Conservation (phyloP, 2,113 vertebrate genomes). For the Rousettus leschenaultii region DNA sequence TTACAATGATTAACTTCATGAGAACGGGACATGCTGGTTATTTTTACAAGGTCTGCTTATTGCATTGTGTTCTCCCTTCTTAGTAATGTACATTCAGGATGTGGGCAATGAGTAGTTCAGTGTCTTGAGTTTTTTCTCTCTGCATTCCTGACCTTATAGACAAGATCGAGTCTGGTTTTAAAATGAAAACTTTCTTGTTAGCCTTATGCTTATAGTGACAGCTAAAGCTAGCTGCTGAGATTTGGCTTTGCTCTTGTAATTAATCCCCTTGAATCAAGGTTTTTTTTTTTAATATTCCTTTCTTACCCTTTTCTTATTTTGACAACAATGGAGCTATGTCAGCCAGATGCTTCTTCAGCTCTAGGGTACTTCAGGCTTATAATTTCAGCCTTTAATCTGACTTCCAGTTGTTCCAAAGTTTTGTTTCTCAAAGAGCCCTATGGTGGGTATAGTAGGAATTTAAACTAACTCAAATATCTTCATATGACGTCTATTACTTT, state of each 20-base stretch:
- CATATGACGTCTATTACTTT: background rate
- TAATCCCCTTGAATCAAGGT: background rate
- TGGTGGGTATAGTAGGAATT: background rate
- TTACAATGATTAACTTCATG: too few relatives aligned
- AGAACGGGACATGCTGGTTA: too few relatives aligned
- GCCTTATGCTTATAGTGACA: background rate
- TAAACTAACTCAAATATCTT: background rate
- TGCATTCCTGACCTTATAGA: too few relatives aligned
- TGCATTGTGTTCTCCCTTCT: too few relatives aligned
- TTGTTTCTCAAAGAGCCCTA: background rate
- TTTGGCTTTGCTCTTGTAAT: background rate
- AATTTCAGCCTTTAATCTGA: background rate
- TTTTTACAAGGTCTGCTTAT: too few relatives aligned
- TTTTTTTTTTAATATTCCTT: background rate
- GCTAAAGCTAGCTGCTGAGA: background rate
- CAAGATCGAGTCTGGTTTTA: too few relatives aligned
- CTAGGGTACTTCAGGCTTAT: background rate
- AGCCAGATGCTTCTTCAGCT: background rate
- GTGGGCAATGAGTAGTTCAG: too few relatives aligned
- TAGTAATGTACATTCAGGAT: too few relatives aligned
- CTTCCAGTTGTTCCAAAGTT: background rate
- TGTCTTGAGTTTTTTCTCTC: too few relatives aligned
- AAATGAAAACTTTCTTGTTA: too few relatives aligned
- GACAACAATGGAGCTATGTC: background rate
- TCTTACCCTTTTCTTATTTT: background rate